Conservation (phyloP, 2,113 vertebrate species). For the Saccopteryx bilineata region DNA sequence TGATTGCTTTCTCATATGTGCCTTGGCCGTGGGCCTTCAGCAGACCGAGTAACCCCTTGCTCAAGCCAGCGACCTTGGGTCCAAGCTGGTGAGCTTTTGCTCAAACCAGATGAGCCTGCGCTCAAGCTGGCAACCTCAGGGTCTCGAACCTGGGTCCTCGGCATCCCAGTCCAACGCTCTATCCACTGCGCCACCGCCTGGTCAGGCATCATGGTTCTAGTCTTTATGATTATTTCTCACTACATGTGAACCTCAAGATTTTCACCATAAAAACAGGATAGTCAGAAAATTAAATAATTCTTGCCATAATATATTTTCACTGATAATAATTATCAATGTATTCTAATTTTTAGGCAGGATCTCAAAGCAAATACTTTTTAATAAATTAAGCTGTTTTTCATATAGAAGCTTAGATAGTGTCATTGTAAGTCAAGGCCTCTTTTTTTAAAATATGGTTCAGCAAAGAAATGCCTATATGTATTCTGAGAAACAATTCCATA, state of each 20-base stretch:
- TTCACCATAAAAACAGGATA: not conserved
- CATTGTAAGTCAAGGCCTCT: not conserved
- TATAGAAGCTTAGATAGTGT: slow-evolving; percentile 1
- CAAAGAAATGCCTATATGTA: slow-evolving; percentile 61
- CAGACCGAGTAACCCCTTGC: too few relatives aligned
- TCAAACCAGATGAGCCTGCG: too few relatives aligned
- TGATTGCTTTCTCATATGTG: too few relatives aligned
- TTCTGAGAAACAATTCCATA: slow-evolving; percentile 68
- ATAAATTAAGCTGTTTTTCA: not conserved
- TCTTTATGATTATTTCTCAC: not conserved
- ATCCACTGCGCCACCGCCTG: too few relatives aligned
- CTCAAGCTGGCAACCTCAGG: too few relatives aligned
- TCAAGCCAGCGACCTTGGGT: too few relatives aligned
- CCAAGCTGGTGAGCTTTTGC: too few relatives aligned
- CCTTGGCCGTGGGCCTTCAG: too few relatives aligned
- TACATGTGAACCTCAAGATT: not conserved
- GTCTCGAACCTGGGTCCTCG: too few relatives aligned
- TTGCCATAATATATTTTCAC: not conserved
- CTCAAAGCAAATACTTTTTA: not conserved
- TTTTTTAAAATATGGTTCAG: slow-evolving; percentile 52
- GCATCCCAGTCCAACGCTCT: too few relatives aligned
- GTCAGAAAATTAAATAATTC: not conserved
- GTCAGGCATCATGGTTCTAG: too few relatives aligned
- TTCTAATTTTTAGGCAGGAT: not conserved
- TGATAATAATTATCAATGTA: not conserved